Conservation (phyloP, 2,888 invertebrate species). For the Lutraria lutraria region DNA sequence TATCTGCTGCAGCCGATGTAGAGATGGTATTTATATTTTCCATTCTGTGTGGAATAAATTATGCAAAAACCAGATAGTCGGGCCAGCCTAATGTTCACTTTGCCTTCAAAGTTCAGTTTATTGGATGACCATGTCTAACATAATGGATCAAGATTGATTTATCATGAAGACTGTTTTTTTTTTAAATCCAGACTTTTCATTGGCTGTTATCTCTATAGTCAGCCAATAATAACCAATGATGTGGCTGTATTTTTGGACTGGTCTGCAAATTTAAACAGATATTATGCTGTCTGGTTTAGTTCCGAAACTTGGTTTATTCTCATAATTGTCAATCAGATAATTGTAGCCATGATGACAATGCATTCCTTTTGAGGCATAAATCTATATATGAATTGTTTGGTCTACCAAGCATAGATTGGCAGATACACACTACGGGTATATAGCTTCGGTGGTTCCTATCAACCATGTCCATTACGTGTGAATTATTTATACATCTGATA, state of each 20-base stretch:
- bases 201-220: too few species aligned
- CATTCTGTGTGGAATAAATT: not conserved
- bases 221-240: too few species aligned
- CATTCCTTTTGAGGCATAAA: not conserved
- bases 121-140: too few species aligned
- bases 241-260: too few species aligned
- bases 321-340: not conserved
- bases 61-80: not conserved
- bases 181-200: too few species aligned
- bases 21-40: not conserved
- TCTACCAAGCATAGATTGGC: not conserved
- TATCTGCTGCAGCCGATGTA: not conserved
- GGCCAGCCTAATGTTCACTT: not conserved
- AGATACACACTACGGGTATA: not conserved
- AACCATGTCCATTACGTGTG: not conserved
- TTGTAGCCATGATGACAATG: not conserved
- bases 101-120: too few species aligned
- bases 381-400: conserved; percentile 12
- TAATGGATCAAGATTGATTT: too few species aligned
- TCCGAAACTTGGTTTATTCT: too few species aligned
- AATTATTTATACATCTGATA: conserved; percentile 17
- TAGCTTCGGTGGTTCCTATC: not conserved
- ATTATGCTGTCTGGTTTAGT: too few species aligned
- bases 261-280: too few species aligned
- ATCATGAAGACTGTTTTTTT: too few species aligned